phyloP scores from a whole-genome alignment of 2,113 vertebrate genomes.

The Numenius arquata region DNA sequence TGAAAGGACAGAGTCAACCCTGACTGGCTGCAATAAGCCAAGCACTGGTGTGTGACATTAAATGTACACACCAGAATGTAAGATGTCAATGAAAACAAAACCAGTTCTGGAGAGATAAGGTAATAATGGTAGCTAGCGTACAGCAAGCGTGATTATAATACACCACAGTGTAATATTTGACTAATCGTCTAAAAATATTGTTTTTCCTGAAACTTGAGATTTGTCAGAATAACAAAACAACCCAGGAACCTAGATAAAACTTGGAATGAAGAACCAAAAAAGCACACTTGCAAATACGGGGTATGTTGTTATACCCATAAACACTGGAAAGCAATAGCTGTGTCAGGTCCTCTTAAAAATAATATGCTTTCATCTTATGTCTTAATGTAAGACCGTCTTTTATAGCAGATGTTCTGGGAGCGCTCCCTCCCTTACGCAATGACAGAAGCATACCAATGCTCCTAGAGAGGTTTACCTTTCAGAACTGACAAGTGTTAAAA shows the following conservation, averaged over 20 bases:
- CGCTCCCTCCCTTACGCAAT: conserved; percentile 38
- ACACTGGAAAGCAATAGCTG: conserved; percentile 42
- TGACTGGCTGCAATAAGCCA: conserved; percentile 31
- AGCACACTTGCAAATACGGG: neutral
- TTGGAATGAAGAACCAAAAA: neutral
- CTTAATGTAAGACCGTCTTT: conserved; percentile 38
- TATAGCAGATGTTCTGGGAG: conserved; percentile 51
- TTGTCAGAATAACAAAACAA: neutral
- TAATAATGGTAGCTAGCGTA: neutral
- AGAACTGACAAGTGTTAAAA: conserved; percentile 68
- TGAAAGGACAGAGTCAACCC: neutral
- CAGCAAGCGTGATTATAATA: neutral
- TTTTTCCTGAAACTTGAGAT: neutral
- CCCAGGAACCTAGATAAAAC: neutral
- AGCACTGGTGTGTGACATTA: conserved; percentile 48
- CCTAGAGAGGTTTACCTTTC: conserved; percentile 54
- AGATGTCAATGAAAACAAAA: conserved; percentile 42
- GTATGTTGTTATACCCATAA: neutral
- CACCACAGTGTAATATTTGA: neutral
- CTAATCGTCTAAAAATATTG: neutral
- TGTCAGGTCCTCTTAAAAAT: conserved; percentile 64
- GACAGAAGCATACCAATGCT: conserved; percentile 57
- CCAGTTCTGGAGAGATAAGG: conserved; percentile 14
- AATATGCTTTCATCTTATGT: conserved; percentile 48
- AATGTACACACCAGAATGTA: conserved; percentile 48